Conservation (phyloP, 2,888 invertebrate genomes). For the Oasisia sp. region DNA sequence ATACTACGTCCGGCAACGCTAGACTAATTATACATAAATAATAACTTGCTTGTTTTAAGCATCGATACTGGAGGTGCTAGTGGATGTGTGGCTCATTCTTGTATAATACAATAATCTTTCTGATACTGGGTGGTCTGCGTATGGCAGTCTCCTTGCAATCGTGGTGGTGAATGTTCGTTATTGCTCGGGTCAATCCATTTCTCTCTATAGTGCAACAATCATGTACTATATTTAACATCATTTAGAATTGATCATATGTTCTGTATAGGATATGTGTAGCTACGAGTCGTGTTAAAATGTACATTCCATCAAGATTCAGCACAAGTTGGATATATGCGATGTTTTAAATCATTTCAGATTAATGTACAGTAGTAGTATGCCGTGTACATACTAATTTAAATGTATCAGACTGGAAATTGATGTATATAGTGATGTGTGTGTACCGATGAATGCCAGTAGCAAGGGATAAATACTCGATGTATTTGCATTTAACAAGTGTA, state of each 20-base stretch:
- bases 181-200: background rate
- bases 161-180: background rate
- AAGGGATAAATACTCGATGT: background rate
- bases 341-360: background rate
- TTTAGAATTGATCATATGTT: background rate
- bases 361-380: background rate
- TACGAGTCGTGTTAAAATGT: background rate
- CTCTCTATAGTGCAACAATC: background rate
- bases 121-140: background rate
- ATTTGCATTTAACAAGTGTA: background rate
- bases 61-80: background rate
- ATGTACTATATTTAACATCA: background rate
- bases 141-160: background rate
- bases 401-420: background rate
- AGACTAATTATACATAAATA: background rate
- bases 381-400: conserved; percentile 3
- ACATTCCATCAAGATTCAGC: background rate
- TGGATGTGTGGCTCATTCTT: background rate
- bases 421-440: conserved; percentile 4
- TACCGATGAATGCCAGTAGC: background rate
- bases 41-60: background rate
- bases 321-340: background rate
- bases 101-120: background rate
- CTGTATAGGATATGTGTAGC: background rate
- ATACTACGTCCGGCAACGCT: background rate